These are phyloP conservation scores for Mobula hypostoma DNA, from an alignment of 2,113 vertebrate genomes.

Conservation along the genomic window DNA sequence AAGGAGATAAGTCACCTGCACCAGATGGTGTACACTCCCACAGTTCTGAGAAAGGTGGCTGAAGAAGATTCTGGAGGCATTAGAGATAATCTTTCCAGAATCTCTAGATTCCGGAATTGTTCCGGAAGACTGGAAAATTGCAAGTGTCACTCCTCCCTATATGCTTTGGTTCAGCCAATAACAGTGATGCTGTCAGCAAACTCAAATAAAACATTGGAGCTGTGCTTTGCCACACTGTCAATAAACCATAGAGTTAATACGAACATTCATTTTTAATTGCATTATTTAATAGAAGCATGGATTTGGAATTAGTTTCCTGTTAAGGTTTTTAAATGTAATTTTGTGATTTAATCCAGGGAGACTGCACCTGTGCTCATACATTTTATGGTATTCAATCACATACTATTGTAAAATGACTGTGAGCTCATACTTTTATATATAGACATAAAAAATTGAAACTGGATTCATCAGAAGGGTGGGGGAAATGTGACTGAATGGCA, in stretches of 20 bases:
- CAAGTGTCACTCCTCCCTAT: no score
- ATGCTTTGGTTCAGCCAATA: no score
- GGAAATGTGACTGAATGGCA: background rate
- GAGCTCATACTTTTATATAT: background rate
- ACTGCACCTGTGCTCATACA: background rate
- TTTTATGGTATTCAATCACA: background rate
- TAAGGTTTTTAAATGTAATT: background rate
- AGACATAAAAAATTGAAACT: background rate
- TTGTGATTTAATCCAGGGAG: background rate
- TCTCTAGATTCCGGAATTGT: no score
- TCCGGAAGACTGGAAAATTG: no score
- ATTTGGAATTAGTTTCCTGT: background rate
- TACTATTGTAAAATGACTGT: background rate
- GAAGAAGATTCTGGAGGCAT: no score
- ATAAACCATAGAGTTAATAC: background rate
- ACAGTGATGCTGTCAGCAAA: no score
- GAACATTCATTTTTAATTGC: background rate
- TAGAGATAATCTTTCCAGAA: no score
- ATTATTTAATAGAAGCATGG: background rate
- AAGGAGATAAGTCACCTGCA: no score
- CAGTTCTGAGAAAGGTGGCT: no score
- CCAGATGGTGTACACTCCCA: no score
- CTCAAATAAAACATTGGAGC: no score
- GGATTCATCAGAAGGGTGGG: background rate
- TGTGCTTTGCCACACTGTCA: background rate